Base-by-base conservation (phyloP, 2,113 vertebrate genomes). In the Atractosteus spatula region DNA sequence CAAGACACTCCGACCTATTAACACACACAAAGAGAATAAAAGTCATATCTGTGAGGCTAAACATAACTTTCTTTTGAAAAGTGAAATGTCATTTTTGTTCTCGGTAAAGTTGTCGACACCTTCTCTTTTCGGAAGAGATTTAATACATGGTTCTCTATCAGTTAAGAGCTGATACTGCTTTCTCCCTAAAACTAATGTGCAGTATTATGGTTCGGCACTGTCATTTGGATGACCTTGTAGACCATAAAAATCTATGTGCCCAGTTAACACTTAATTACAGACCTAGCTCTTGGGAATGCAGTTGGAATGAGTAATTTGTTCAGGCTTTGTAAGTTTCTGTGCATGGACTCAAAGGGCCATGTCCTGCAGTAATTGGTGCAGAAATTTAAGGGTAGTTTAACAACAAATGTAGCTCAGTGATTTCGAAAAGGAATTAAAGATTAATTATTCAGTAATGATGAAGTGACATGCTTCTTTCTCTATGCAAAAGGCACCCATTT, bases 401-500 rank as follows among this genome's bases (percentile, higher is more conserved):
- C 6, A 17, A 44, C 17, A 12, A 55, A 55, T 42, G 62, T 43
- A 65, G 44, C 70, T 55, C 11, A 55, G 62, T 62, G 41, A n/a
- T 55, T 65, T 44, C 10, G 45, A 64, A 54, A 71, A 12, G 61
- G 17, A 17, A 64, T 64, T 65, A 17, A 71, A 55, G 70, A 71
- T 64, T 55, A 71, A 65, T 71, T 71, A 71, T 71, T 65, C 45
- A 64, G 70, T 64, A 65, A 65, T 65, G 45, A 65, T 71, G 54
- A 12, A 12, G 41, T 42, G 59, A 43, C 70, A 71, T 4, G 57
- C 4, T 8, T 17, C 45, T 59, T 12, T 12, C 1, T 29, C 29
- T 29, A 14, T 13, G 13, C 7, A n/a, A 12, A 59, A n/a, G 11
- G 3, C 11, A 59, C 7, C 10, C 12, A 14, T 59, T 16, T n/a